These are phyloP conservation scores for Phalanger gymnotis DNA, from an alignment of 2,797 vertebrate genomes.

Conservation along the genomic window DNA sequence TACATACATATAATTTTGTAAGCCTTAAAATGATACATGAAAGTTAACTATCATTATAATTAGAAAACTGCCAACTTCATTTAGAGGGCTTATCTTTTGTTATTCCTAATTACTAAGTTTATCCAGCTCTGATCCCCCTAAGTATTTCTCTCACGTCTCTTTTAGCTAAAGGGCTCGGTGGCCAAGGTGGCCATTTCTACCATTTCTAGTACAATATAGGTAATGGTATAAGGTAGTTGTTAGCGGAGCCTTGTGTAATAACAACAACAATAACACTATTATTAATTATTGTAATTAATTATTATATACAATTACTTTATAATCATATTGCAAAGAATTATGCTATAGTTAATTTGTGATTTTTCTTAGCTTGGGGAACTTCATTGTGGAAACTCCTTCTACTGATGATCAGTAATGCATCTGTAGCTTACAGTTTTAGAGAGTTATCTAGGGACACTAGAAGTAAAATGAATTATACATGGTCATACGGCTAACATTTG, in stretches of 20 bases:
- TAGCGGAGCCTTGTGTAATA: background rate
- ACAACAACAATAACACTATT: background rate
- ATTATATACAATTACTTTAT: background rate
- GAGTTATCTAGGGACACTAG: background rate
- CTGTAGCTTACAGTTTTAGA: background rate
- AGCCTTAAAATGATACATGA: background rate
- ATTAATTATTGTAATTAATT: background rate
- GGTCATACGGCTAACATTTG: background rate
- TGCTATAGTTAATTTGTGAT: background rate
- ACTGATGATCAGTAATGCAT: background rate
- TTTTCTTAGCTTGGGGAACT: background rate
- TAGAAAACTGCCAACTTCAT: background rate
- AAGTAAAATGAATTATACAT: background rate
- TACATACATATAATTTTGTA: background rate
- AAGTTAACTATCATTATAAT: background rate
- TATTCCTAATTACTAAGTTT: background rate
- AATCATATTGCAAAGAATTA: background rate
- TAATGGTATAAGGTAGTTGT: background rate
- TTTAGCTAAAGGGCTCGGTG: background rate
- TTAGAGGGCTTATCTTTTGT: background rate
- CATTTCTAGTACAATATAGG: background rate
- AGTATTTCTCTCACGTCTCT: background rate
- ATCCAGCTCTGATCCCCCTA: background rate
- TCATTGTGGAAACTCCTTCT: background rate
- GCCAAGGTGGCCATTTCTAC: background rate